These are phyloP conservation scores for Oncorhynchus kisutch DNA, from an alignment of 2,113 vertebrate species.

Conservation along the genomic window DNA sequence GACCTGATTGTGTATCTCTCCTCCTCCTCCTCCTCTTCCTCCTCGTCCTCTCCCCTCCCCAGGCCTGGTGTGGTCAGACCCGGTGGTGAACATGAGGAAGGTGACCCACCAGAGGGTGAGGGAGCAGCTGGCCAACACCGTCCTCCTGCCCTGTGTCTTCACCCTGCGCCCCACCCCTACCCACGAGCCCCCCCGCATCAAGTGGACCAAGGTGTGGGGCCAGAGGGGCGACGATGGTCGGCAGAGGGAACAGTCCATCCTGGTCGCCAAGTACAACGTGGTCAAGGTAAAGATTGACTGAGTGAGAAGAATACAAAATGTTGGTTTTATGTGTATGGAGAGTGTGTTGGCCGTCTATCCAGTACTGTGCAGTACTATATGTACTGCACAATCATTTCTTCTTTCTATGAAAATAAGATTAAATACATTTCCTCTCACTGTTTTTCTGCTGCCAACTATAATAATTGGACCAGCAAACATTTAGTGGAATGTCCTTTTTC, in stretches of 20 bases:
- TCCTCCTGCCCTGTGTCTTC: conserved; percentile 88
- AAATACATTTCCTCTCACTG: not conserved
- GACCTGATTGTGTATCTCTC: not conserved
- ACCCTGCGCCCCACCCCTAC: conserved; percentile 68
- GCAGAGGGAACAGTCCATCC: conserved; percentile 82
- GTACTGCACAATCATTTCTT: no score
- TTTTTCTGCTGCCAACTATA: not conserved
- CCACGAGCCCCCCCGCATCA: conserved; percentile 84
- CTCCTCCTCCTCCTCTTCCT: not conserved
- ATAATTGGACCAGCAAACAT: no score
- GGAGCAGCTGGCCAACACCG: conserved; percentile 83
- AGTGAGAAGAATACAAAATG: not conserved
- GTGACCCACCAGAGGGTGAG: conserved; percentile 76
- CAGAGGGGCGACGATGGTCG: conserved; percentile 75
- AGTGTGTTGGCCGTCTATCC: no score
- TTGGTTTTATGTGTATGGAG: no score
- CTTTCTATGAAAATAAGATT: no score
- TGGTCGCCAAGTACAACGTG: conserved; percentile 91
- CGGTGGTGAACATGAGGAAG: conserved; percentile 84
- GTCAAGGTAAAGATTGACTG: conserved; percentile 73
- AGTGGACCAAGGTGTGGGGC: conserved; percentile 93
- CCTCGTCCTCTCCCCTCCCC: conserved; percentile 9
- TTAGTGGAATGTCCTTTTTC: no score
- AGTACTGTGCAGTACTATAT: not conserved
- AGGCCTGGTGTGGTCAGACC: conserved; percentile 73